Percentiles rank a stretch among this genome's conserved stretches.
These are phyloP conservation scores for Drosophila melanica DNA, from an alignment of 1,140 invertebrate genomes.

Conservation along the genomic window DNA sequence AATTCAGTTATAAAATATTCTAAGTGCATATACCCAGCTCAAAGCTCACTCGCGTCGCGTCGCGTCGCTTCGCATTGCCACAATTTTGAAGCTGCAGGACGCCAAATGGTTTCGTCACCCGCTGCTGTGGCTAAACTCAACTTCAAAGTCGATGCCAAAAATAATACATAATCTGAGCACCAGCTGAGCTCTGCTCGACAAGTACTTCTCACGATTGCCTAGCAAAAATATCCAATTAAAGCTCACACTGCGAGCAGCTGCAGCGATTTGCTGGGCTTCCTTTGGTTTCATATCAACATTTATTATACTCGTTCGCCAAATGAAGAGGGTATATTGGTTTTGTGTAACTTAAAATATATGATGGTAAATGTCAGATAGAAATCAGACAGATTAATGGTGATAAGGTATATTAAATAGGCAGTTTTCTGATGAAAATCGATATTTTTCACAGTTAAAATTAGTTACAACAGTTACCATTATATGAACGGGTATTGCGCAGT, in stretches of 20 bases:
- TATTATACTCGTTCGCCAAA: background rate
- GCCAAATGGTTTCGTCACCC: conserved; percentile 20
- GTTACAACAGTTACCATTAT: too few species aligned
- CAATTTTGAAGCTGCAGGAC: background rate
- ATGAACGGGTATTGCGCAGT: too few species aligned
- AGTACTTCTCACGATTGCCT: conserved; percentile 31
- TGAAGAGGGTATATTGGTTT: too few species aligned
- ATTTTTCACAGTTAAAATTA: too few species aligned
- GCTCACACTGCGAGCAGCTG: conserved; percentile 17
- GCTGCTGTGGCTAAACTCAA: conserved; percentile 13
- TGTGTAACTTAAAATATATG: too few species aligned
- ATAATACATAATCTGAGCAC: conserved; percentile 8
- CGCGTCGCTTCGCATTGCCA: too few species aligned
- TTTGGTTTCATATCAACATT: background rate
- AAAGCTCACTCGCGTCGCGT: too few species aligned
- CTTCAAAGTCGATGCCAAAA: conserved; percentile 16
- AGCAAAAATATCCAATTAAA: conserved; percentile 43
- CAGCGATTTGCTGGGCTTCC: background rate
- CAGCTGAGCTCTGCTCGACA: conserved; percentile 32
- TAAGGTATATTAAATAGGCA: too few species aligned
- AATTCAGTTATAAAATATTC: background rate
- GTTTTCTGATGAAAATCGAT: too few species aligned
- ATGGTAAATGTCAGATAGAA: too few species aligned
- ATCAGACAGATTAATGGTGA: too few species aligned
- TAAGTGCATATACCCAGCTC: background rate